phyloP scores from a whole-genome alignment of 2,113 vertebrate genomes.

The Neotragus pygmaeus region DNA sequence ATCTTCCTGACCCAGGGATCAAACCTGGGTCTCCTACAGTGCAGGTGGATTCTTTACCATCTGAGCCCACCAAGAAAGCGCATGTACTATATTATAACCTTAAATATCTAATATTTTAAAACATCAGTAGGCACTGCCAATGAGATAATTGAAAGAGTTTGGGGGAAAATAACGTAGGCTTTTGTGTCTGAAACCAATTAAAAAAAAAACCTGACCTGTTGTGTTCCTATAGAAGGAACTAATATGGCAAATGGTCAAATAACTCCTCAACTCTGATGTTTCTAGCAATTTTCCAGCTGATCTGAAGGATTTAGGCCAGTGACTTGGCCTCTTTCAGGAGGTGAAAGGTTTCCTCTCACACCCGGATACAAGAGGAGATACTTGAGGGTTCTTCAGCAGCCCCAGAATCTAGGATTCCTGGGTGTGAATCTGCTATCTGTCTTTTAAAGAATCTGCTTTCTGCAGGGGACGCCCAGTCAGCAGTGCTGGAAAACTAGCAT shows the following conservation, averaged over 20 bases:
- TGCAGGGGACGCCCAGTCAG: background rate
- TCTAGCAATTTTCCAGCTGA: background rate
- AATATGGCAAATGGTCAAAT: background rate
- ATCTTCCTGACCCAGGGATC: background rate
- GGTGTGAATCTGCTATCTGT: background rate
- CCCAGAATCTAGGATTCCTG: background rate
- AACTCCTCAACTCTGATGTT: background rate
- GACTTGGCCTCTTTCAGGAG: background rate
- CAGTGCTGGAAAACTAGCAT: background rate
- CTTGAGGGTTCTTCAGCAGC: background rate
- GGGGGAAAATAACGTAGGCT: background rate
- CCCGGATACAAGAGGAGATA: too few species aligned
- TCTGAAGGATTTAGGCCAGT: background rate
- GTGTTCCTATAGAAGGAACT: conserved; percentile 1
- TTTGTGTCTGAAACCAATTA: background rate
- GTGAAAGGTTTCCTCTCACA: background rate
- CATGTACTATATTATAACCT: background rate
- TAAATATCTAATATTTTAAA: conserved; percentile 11
- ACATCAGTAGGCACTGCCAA: background rate
- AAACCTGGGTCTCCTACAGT: background rate
- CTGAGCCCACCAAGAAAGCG: background rate
- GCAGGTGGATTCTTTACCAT: background rate
- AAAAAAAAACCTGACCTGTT: background rate
- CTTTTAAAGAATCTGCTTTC: background rate
- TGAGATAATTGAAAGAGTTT: background rate